These are phyloP conservation scores for Pseudonaja textilis DNA, from an alignment of 2,113 vertebrate genomes.

Conservation along the genomic window DNA sequence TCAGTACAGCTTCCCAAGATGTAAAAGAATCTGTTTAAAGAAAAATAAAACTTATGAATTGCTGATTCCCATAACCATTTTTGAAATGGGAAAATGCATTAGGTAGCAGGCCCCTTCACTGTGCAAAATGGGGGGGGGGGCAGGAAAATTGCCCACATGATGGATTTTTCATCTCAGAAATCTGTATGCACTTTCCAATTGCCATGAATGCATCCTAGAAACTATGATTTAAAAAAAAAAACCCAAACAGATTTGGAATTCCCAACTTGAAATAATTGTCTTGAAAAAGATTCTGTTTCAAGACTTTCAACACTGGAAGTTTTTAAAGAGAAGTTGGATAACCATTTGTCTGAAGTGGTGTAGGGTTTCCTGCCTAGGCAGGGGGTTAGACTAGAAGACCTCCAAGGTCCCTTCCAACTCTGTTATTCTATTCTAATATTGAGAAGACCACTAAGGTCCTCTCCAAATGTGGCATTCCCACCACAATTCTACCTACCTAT, in stretches of 20 bases:
- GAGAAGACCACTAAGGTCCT: not conserved
- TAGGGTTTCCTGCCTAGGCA: too few species aligned
- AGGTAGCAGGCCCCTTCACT: not conserved
- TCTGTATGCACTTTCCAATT: slow-evolving; percentile 42
- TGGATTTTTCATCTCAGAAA: not conserved
- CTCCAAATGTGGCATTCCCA: not conserved
- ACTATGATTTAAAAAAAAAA: not conserved
- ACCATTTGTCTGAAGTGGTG: too few species aligned
- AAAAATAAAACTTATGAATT: not conserved
- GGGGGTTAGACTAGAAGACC: too few species aligned
- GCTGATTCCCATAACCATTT: not conserved
- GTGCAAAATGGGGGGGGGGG: not conserved
- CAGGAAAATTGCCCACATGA: not conserved
- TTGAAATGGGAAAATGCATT: not conserved
- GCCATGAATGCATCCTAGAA: not conserved
- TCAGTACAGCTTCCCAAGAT: not conserved
- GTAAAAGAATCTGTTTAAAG: not conserved
- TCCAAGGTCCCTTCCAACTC: too few species aligned
- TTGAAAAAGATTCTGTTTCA: not conserved
- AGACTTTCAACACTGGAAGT: too few species aligned
- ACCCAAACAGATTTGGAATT: slow-evolving; percentile 18
- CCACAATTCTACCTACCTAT: not conserved
- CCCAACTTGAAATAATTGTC: not conserved
- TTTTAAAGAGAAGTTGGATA: too few species aligned
- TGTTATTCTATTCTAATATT: too few species aligned